Evolutionary conservation across 1,140 invertebrate genomes (phyloP).

Genomic region (Lepidostoma basale): DNA sequence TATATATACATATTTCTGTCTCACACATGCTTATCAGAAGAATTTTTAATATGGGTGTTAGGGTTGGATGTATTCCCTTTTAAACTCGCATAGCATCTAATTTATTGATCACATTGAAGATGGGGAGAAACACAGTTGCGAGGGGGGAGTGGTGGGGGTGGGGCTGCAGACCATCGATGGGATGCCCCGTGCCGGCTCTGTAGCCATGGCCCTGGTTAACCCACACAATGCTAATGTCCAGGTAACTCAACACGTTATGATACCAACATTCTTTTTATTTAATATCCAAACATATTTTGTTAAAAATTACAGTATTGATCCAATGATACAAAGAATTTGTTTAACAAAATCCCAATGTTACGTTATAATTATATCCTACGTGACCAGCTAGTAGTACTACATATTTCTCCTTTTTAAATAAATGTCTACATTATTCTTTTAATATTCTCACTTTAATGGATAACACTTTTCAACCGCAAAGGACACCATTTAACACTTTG

Average conservation of each 20-base stretch:
- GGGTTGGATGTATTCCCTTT: background rate
- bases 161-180: slow-evolving; percentile 50
- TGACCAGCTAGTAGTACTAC: no score
- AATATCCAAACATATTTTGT: background rate
- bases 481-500: no score
- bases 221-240: slow-evolving; percentile 48
- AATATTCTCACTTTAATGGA: no score
- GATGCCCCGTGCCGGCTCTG: slow-evolving; percentile 46
- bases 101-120: slow-evolving; percentile 1
- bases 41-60: background rate
- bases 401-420: no score
- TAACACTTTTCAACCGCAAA: no score
- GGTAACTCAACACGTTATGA: slow-evolving; percentile 33
- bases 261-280: background rate
- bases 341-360: no score
- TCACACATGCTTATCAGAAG: background rate
- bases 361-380: no score
- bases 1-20: no score
- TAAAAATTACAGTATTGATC: no score
- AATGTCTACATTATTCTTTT: no score
- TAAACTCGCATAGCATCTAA: background rate
- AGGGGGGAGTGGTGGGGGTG: background rate
- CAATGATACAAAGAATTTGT: no score
- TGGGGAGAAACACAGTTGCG: background rate
- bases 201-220: slow-evolving; percentile 47